A percentile compares a stretch with the other conserved stretches of the same genome.
Evolutionary conservation across 2,113 vertebrate species (phyloP).

Genomic region (Catagonus wagneri): DNA sequence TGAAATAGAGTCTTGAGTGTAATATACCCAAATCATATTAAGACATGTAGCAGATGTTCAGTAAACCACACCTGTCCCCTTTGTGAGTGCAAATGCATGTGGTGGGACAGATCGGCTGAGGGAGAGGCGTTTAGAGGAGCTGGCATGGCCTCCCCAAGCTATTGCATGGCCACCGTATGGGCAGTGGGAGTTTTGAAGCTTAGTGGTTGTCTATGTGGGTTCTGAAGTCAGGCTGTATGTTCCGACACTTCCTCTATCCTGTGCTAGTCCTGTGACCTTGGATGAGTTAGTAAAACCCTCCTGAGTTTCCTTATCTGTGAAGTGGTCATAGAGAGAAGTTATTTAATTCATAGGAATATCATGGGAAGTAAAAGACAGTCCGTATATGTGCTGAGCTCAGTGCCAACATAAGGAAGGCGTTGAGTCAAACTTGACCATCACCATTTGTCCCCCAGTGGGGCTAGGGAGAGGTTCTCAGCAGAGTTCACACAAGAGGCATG

Average conservation of each 20-base stretch:
- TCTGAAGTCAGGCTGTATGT: not conserved
- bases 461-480: not conserved
- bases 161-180: rapidly evolving
- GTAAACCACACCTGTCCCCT: rapidly evolving
- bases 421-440: not conserved
- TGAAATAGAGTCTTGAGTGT: not conserved
- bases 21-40: not conserved
- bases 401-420: not conserved
- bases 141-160: rapidly evolving
- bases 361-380: not conserved
- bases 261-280: no score
- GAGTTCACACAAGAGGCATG: not conserved
- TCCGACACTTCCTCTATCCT: not conserved
- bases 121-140: not conserved
- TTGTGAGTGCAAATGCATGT: not conserved
- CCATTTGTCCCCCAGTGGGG: not conserved
- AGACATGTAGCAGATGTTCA: not conserved
- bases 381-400: no score
- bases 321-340: not conserved
- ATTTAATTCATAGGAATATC: not conserved
- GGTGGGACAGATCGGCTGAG: rapidly evolving
- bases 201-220: rapidly evolving
- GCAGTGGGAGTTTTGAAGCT: not conserved
- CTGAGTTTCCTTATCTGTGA: not conserved
- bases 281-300: not conserved